Base-by-base conservation (phyloP, 2,113 vertebrate species). In the Gallinago paraguaiae region DNA sequence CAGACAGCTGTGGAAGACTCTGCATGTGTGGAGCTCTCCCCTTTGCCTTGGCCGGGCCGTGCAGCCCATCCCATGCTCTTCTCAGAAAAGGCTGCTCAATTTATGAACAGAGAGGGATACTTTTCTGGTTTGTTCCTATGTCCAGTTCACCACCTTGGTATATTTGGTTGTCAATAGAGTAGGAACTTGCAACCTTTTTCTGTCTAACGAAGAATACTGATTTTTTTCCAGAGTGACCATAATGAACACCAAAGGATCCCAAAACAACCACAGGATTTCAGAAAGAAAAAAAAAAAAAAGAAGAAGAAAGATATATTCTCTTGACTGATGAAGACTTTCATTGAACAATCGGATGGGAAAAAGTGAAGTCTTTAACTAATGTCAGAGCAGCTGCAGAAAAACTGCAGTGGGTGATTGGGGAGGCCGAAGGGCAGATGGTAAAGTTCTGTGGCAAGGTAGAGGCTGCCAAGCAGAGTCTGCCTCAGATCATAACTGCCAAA, bases 11-110 rank as follows among this genome's bases (percentile, higher is more conserved):
- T 50, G 48, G n/a, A 67, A 78, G 17, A 22, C 43, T 7, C 6
- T 6, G 22, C 3, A 8, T 7, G 2, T 0, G 0, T 27, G 7
- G 7, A 41, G 13, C 7, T 61, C 80, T 56, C 25, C 15, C 31
- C 35, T 16, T 60, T 60, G 20, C n/a, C 39, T 79, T 56, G 28
- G 5, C 35, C 28, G 30, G 5, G 2, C n/a, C 19, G 20, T 17
- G 15, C 24, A 39, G 31, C 23, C n/a, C 9, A 11, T 46, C 24
- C 23, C 7, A 3, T 25, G 3, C 15, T 13, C 35, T 75, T 65
- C 61, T 51, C 35, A 75, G 41, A 35, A 64, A 60, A 68, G 45
- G 6, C 12, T 54, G 22, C 20, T 86, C 27, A 18, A 17, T 85
- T 78, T 59, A 50, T 35, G 10, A 77, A 59, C 15, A 23, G 35